Conservation (phyloP, 2,888 invertebrate species). For the Tiliacea aurago region DNA sequence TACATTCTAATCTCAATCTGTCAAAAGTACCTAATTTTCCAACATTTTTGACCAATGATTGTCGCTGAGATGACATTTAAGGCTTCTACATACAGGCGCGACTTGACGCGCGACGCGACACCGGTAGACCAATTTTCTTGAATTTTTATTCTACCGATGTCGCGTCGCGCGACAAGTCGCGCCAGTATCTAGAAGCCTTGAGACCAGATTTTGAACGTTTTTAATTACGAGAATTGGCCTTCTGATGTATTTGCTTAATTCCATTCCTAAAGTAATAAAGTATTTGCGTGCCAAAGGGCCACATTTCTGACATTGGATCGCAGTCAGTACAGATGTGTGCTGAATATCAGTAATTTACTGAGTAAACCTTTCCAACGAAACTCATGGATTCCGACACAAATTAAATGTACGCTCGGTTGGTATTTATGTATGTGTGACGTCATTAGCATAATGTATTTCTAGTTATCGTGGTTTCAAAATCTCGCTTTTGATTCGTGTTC, state of each 20-base stretch:
- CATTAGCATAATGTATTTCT: constrained; percentile 56
- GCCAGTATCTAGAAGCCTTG: no score
- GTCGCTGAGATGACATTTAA: no score
- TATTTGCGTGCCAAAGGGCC: constrained; percentile 1
- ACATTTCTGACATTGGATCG: constrained; percentile 15
- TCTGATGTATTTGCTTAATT: background rate
- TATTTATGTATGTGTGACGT: constrained; percentile 52
- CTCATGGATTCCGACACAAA: constrained; percentile 39
- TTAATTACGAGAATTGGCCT: no score
- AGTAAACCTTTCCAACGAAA: constrained; percentile 27
- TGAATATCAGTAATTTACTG: constrained; percentile 33
- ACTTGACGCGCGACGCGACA: no score
- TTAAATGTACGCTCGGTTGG: constrained; percentile 35
- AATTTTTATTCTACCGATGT: no score
- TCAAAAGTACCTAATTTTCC: no score
- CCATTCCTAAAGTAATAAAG: background rate
- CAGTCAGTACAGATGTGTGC: constrained; percentile 14
- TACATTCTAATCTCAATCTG: no score
- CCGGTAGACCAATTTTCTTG: no score
- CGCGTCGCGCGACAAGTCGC: no score
- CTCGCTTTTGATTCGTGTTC: constrained; percentile 38
- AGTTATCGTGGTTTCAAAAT: constrained; percentile 44
- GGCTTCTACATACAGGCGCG: no score
- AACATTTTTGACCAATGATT: no score
- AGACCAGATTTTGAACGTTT: no score